Conservation (phyloP, 2,888 invertebrate genomes). For the Bugulina stolonifera region DNA sequence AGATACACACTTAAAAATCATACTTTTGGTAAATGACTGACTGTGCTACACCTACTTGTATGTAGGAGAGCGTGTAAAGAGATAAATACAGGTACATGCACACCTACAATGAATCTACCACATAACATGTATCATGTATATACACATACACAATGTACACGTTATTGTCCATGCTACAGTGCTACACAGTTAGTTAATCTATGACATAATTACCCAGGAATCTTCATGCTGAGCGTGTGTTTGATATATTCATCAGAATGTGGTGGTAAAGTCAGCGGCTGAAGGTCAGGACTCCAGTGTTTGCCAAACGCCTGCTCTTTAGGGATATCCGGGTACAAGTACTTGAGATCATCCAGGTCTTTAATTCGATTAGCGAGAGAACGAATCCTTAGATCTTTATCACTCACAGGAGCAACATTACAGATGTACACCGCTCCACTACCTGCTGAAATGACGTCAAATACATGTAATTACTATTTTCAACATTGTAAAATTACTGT, state of each 20-base stretch:
- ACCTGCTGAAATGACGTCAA: neutral
- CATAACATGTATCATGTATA: neutral
- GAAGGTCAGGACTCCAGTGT: conserved; percentile 58
- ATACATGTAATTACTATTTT: too few relatives aligned
- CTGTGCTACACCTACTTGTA: too few relatives aligned
- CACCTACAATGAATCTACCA: too few relatives aligned
- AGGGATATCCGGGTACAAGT: conserved; percentile 76
- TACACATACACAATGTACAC: too few relatives aligned
- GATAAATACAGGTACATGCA: too few relatives aligned
- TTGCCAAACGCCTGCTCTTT: conserved; percentile 80
- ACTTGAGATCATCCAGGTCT: conserved; percentile 71
- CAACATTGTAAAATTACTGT: too few relatives aligned
- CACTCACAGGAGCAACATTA: conserved; percentile 84
- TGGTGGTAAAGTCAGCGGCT: neutral
- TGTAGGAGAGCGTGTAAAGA: too few relatives aligned
- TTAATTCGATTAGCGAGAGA: conserved; percentile 83
- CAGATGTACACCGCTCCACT: conserved; percentile 40
- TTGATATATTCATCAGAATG: conserved; percentile 18
- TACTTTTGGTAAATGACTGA: too few relatives aligned
- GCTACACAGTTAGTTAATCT: too few relatives aligned
- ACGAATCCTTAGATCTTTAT: conserved; percentile 84
- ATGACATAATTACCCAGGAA: conserved; percentile 8
- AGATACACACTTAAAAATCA: too few relatives aligned
- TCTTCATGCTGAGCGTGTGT: conserved; percentile 8
- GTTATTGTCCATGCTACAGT: too few relatives aligned